Base-by-base conservation (phyloP, 2,888 invertebrate species). In the Aethes cnicana region DNA sequence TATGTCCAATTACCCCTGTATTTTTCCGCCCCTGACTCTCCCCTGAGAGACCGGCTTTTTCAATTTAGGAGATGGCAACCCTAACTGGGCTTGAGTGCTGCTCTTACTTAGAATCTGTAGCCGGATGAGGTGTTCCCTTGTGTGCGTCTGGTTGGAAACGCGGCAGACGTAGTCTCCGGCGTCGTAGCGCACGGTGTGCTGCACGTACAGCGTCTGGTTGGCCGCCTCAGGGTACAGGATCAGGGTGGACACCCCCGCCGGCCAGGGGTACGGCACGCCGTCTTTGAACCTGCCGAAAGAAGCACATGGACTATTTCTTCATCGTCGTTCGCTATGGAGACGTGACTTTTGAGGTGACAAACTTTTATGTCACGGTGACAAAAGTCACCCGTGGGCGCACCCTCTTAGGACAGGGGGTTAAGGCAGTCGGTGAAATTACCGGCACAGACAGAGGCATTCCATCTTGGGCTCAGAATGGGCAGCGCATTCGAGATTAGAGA, bases 151-250 rank as follows among this genome's bases (percentile, higher is more conserved):
- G 75, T 95, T 95, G 74, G 92, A 91, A 59, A 94, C 89, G 12
- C 93, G 89, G 72, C 95, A 95, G 36, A 93, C 93, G 81, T 95
- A 95, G 80, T 93, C 92, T 50, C 95, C 95, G 25, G 92, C 91
- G 77, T 95, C 95, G 4, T 91, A 90, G 37, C 91, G 85, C 25
- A 91, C 90, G 17, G 93, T 92, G 28, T 87, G 85, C 61, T 92
- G 90, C 17, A 94, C 92, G 85, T 94, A 95, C 64, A 95, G 91
- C 42, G 95, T 95, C 83, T 95, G 95, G 82, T 95, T 95, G 54
- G 93, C 93, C 43, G 93, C 94, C 79, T 94, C 94, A 0, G 95
- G 94, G 72, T 94, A 94, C 62, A 95, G 82, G 70, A 95, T 94
- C 67, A 95, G 88, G 64, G 91, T 92, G 23, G 95, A 95, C 42